A percentile compares a stretch with the other conserved stretches of the same genome.
Evolutionary conservation across 2,888 invertebrate genomes (phyloP).

Genomic region (Lasioglossum vierecki): DNA sequence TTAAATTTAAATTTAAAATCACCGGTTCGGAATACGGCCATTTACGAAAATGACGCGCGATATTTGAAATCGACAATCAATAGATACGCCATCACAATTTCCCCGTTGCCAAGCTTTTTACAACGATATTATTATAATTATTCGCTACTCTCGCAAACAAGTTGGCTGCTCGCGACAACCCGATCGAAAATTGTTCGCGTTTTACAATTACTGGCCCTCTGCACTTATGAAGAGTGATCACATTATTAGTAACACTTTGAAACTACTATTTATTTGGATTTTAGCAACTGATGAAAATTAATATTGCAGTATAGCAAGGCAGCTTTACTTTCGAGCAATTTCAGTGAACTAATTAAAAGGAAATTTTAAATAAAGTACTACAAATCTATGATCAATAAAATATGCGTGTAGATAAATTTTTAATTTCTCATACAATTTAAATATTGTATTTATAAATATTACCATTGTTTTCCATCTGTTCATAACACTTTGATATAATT

Average conservation of each 20-base stretch:
- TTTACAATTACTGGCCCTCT: not conserved
- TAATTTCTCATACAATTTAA: not conserved
- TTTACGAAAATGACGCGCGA: not conserved
- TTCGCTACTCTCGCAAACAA: not conserved
- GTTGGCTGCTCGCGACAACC: not conserved
- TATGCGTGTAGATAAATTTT: not conserved
- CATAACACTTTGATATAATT: not conserved
- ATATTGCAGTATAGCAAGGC: too few species aligned
- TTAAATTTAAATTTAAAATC: slow-evolving; percentile 13
- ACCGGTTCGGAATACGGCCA: not conserved
- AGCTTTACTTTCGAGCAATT: not conserved
- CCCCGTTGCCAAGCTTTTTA: not conserved
- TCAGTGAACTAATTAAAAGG: not conserved
- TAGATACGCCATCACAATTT: not conserved
- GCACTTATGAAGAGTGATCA: not conserved
- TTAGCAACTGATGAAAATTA: not conserved
- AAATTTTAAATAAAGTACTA: not conserved
- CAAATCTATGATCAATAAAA: not conserved
- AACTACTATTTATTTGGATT: not conserved
- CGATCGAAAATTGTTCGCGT: not conserved
- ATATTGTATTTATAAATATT: not conserved
- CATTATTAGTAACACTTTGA: not conserved
- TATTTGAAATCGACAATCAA: not conserved
- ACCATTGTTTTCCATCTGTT: too few species aligned
- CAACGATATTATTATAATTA: not conserved